Evolutionary conservation across 1,140 invertebrate species (phyloP).

Genomic region (Dreissena rostriformis): DNA sequence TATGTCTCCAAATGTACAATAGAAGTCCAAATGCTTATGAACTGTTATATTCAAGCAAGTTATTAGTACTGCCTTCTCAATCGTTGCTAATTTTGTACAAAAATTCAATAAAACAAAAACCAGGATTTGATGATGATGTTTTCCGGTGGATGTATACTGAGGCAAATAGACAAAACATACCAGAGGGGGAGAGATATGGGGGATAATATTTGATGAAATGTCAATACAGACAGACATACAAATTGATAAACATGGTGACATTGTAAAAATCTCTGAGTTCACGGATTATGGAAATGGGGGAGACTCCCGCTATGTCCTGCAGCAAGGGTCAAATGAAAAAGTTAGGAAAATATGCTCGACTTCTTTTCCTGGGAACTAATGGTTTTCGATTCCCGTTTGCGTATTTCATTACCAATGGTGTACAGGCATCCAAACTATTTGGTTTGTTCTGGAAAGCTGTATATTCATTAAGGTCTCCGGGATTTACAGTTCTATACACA

Average conservation of each 20-base stretch:
- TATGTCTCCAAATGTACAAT: conserved; percentile 11
- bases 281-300: conserved; percentile 31
- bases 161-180: conserved; percentile 13
- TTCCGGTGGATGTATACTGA: conserved; percentile 27
- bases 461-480: conserved; percentile 21
- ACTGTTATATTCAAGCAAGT: not conserved
- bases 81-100: conserved; percentile 3
- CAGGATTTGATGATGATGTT: conserved; percentile 14
- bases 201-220: conserved; percentile 27
- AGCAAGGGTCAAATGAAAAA: conserved; percentile 9
- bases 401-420: conserved; percentile 53
- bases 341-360: conserved; percentile 51
- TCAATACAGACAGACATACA: conserved; percentile 18
- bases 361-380: conserved; percentile 53
- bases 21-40: not conserved
- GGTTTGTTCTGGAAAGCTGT: conserved; percentile 58
- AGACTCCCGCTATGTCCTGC: conserved; percentile 28
- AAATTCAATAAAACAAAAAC: conserved; percentile 26
- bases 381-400: conserved; percentile 59
- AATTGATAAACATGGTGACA: conserved; percentile 13
- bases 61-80: conserved; percentile 4
- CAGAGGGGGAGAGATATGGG: conserved; percentile 9
- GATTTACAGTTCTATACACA: conserved; percentile 48
- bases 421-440: conserved; percentile 48
- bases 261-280: conserved; percentile 48